These are phyloP conservation scores for Dasyornis broadbenti DNA, from an alignment of 2,113 vertebrate species.

Conservation along the genomic window DNA sequence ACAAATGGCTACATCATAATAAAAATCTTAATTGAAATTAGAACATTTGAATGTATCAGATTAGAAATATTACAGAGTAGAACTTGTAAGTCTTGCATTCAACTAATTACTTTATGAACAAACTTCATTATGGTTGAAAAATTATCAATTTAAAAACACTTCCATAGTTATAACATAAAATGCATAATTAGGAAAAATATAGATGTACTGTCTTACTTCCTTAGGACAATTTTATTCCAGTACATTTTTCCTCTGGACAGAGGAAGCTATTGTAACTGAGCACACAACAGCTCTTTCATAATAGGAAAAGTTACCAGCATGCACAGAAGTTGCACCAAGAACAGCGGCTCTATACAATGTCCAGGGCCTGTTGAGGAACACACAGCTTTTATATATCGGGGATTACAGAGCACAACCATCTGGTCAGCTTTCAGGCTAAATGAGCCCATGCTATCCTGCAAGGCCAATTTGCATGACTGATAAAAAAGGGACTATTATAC, in stretches of 20 bases:
- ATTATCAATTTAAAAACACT: background rate
- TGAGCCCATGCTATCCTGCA: background rate
- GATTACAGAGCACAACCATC: constrained; percentile 55
- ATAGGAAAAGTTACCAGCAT: constrained; percentile 34
- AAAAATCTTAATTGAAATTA: background rate
- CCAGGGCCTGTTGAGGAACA: constrained; percentile 46
- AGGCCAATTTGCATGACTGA: background rate
- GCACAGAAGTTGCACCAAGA: constrained; percentile 35
- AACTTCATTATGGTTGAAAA: background rate
- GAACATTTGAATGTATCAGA: background rate
- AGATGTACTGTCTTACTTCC: constrained; percentile 24
- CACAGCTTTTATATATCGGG: constrained; percentile 1
- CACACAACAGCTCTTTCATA: constrained; percentile 57
- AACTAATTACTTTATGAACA: background rate
- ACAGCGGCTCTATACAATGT: constrained; percentile 25
- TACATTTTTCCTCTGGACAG: constrained; percentile 42
- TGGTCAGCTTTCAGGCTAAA: constrained; percentile 60
- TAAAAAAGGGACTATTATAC: background rate
- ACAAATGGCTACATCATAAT: background rate
- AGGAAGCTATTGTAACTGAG: constrained; percentile 44
- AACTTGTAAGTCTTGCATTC: background rate
- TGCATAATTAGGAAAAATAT: constrained; percentile 24
- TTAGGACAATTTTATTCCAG: constrained; percentile 41
- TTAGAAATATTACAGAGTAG: background rate
- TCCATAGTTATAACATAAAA: constrained; percentile 4